phyloP scores from a whole-genome alignment of 2,797 vertebrate species.

The Otolemur crassicaudatus region DNA sequence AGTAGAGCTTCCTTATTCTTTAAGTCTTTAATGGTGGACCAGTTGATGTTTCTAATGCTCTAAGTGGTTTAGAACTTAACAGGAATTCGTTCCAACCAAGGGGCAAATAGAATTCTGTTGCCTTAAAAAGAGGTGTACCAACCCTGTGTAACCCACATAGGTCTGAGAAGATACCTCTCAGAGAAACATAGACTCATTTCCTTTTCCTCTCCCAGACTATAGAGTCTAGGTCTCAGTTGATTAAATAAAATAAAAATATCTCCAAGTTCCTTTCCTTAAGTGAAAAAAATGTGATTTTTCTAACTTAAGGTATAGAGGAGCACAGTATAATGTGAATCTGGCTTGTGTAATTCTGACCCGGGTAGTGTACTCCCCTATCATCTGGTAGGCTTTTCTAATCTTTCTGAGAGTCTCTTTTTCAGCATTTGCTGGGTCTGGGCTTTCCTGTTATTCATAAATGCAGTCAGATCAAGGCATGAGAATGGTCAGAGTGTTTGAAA shows the following conservation, averaged over 20 bases:
- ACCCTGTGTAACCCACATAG: background rate
- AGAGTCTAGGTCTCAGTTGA: background rate
- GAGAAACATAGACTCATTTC: background rate
- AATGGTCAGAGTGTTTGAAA: background rate
- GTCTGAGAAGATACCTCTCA: background rate
- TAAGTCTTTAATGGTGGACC: background rate
- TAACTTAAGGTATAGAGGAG: background rate
- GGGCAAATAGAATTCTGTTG: background rate
- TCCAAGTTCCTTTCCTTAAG: background rate
- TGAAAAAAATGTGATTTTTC: background rate
- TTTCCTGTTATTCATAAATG: background rate
- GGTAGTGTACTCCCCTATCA: background rate
- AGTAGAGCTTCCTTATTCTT: background rate
- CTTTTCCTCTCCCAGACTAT: background rate
- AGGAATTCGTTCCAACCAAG: background rate
- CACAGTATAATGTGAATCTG: background rate
- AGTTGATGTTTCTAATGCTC: background rate
- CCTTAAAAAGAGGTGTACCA: background rate
- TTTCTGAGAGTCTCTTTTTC: background rate
- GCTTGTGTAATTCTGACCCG: background rate
- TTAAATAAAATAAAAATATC: constrained; percentile 1
- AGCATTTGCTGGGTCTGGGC: background rate
- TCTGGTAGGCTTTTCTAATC: background rate
- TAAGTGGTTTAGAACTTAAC: background rate
- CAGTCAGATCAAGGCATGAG: background rate